A percentile compares a stretch with the other conserved stretches of the same genome.
Evolutionary conservation across 2,113 vertebrate genomes (phyloP).

Genomic region (Chrysochloris asiatica): DNA sequence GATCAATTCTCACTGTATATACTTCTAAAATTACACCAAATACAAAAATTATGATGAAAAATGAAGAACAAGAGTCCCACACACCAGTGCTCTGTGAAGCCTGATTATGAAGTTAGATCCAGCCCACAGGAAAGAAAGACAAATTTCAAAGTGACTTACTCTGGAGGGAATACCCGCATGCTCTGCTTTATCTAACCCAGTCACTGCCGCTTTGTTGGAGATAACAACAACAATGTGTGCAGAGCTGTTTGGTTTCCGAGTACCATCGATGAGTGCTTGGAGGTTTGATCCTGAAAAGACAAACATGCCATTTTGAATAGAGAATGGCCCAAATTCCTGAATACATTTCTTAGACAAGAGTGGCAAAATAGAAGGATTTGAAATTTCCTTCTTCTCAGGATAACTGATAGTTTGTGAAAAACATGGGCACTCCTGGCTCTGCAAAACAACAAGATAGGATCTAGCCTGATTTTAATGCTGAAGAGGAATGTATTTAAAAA

Average conservation of each 20-base stretch:
- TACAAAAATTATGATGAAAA: neutral
- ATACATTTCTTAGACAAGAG: neutral
- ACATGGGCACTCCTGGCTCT: neutral
- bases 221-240: slow-evolving; percentile 93
- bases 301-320: neutral
- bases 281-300: slow-evolving; percentile 92
- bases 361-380: neutral
- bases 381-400: neutral
- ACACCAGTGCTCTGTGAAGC: rapidly evolving
- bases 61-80: neutral
- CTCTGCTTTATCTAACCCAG: slow-evolving; percentile 92
- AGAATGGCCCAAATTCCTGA: neutral
- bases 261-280: slow-evolving; percentile 94
- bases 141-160: slow-evolving; percentile 81
- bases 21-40: neutral
- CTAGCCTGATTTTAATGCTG: neutral
- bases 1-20: neutral
- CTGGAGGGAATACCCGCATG: slow-evolving; percentile 93
- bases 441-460: neutral
- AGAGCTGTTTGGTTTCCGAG: slow-evolving; percentile 86
- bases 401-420: slow-evolving; percentile 7
- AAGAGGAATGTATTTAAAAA: neutral
- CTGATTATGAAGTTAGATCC: neutral
- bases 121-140: neutral
- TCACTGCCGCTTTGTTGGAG: slow-evolving; percentile 93